Conservation (phyloP, 2,888 invertebrate species). For the Hoplodrina ambigua region DNA sequence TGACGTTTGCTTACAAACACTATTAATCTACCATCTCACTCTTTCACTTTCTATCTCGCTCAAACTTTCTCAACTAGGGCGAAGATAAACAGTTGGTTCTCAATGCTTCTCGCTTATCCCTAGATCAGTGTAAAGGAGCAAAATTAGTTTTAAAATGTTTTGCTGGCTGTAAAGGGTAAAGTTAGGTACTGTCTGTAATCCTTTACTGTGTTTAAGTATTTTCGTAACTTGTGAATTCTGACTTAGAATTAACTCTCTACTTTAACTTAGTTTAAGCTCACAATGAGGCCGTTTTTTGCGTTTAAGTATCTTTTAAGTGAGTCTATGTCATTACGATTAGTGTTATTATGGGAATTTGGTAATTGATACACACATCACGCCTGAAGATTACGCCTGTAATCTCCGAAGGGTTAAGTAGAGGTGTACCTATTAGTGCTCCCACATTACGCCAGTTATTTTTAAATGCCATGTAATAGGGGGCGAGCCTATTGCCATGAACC, state of each 20-base stretch:
- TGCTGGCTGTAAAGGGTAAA: conserved; percentile 26
- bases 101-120: conserved; percentile 39
- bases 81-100: conserved; percentile 35
- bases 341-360: too few relatives aligned
- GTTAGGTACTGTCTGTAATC: conserved; percentile 26
- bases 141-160: conserved; percentile 56
- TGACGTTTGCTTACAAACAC: conserved; percentile 45
- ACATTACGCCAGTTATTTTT: too few relatives aligned
- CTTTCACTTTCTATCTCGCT: conserved; percentile 14
- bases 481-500: too few relatives aligned
- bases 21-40: conserved; percentile 41
- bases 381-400: too few relatives aligned
- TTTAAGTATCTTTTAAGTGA: not conserved
- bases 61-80: conserved; percentile 29
- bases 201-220: conserved; percentile 24
- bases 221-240: conserved; percentile 21
- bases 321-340: too few relatives aligned
- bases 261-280: not conserved
- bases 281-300: not conserved
- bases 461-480: too few relatives aligned
- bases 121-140: conserved; percentile 33
- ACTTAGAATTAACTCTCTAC: conserved; percentile 1
- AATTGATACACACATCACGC: too few relatives aligned
- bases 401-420: too few relatives aligned
- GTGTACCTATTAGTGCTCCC: too few relatives aligned